Evolutionary conservation across 2,113 vertebrate genomes (phyloP).

Genomic region (Alligator mississippiensis): DNA sequence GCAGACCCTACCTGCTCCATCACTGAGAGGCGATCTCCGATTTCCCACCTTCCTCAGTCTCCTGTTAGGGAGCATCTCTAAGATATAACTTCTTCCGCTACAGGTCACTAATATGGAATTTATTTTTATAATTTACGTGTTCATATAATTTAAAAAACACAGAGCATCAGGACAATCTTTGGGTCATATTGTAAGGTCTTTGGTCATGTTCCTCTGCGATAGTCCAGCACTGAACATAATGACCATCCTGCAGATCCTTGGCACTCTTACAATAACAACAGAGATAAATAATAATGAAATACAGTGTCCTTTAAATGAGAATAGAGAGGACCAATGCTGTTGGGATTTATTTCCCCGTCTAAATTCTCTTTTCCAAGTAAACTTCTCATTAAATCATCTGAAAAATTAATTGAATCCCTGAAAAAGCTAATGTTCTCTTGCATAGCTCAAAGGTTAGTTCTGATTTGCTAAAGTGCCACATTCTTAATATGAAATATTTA

Average conservation of each 20-base stretch:
- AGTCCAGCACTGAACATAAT: neutral
- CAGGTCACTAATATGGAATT: neutral
- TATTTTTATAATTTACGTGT: neutral
- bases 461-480: neutral
- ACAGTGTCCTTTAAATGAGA: neutral
- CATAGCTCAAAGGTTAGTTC: neutral
- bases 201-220: neutral
- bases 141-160: neutral
- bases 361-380: neutral
- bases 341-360: neutral
- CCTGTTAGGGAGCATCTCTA: too few relatives aligned
- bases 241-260: neutral
- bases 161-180: neutral
- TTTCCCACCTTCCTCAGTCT: too few relatives aligned
- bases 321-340: neutral
- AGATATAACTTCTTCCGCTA: too few relatives aligned
- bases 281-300: neutral
- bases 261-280: neutral
- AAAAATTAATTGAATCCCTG: constrained; percentile 1
- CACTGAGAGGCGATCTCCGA: too few relatives aligned
- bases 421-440: neutral
- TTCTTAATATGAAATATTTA: neutral
- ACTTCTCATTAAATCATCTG: neutral
- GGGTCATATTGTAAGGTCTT: neutral
- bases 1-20: too few relatives aligned